Evolutionary conservation across 2,888 invertebrate genomes (phyloP), one percentile per base, ranked within the genome.

Genomic region (Cantharis rufa): DNA sequence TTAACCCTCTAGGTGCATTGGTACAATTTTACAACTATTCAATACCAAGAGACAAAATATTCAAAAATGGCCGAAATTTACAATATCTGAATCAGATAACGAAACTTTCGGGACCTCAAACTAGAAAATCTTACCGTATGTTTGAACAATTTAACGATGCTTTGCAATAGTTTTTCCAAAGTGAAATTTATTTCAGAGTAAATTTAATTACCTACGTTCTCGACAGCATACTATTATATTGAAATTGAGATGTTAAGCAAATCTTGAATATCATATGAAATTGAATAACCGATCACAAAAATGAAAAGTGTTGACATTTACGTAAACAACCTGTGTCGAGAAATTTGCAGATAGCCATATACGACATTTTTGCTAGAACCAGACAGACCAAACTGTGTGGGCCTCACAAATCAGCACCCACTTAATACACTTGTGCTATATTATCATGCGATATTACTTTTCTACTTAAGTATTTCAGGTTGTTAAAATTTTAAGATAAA

Each of bases 371-470:
- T 66, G 68, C 72, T 32, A 66, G 18, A 72, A 72, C 64, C 72
- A 69, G 69, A 16, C 70, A 62, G 48, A 61, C 66, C 64, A 69
- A 64, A 24, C 66, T 70, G 75, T 75, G 75, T 78, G 78, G 75
- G 62, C 69, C 70, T 32, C 66, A 72, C 72, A 78, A 78, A 78
- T 78, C 78, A 78, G 75, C 78, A 75, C 78, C 78, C 66, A 78
- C 78, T 75, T 32, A 32, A 32, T 21, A 70, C 62, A 74, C 72
- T 72, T 70, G 71, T 69, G 69, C 74, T 74, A 74, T 48, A 48
- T 77, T 71, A 70, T 74, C 69, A 74, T 16, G 61, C 62, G 75
- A 75, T 75, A 48, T 48, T 48, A 48, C 48, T 48, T 48, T 48
- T 48, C 48, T 48, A 48, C 48, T 48, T 66, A 15, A 66, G 21